Evolutionary conservation across 2,113 vertebrate genomes (phyloP).

Genomic region (Poeciliopsis occidentalis): DNA sequence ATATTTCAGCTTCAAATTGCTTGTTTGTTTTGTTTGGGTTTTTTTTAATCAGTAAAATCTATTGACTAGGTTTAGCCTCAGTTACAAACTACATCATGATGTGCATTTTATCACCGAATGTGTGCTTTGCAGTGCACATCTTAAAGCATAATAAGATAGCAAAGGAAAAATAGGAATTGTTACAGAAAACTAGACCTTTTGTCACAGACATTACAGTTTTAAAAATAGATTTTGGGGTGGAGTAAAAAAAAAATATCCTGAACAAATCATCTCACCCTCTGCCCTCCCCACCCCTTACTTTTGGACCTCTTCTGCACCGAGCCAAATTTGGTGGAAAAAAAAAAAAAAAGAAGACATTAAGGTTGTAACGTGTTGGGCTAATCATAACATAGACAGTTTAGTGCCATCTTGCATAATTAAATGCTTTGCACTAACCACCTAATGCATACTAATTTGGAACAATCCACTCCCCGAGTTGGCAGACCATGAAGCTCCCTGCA

Average conservation of each 20-base stretch:
- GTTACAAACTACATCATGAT: not conserved
- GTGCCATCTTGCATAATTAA: slow-evolving; percentile 82
- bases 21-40: not conserved
- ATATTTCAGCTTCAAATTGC: not conserved
- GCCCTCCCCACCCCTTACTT: not conserved
- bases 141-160: not conserved
- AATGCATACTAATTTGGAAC: slow-evolving; percentile 82
- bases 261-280: not conserved
- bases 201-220: not conserved
- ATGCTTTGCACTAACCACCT: slow-evolving; percentile 77
- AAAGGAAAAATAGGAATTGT: not conserved
- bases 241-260: not conserved
- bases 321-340: not conserved
- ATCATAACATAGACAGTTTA: slow-evolving; percentile 82
- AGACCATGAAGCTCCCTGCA: slow-evolving; percentile 72
- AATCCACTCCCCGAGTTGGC: slow-evolving; percentile 74
- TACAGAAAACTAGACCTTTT: not conserved
- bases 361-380: slow-evolving; percentile 78
- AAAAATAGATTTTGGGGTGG: not conserved
- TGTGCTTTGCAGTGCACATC: not conserved
- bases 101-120: not conserved
- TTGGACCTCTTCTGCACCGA: slow-evolving; percentile 33
- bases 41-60: no score
- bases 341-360: slow-evolving; percentile 72
- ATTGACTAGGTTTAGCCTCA: not conserved